Base-by-base conservation (phyloP, 2,797 vertebrate genomes). In the Pseudochirops corinnae region DNA sequence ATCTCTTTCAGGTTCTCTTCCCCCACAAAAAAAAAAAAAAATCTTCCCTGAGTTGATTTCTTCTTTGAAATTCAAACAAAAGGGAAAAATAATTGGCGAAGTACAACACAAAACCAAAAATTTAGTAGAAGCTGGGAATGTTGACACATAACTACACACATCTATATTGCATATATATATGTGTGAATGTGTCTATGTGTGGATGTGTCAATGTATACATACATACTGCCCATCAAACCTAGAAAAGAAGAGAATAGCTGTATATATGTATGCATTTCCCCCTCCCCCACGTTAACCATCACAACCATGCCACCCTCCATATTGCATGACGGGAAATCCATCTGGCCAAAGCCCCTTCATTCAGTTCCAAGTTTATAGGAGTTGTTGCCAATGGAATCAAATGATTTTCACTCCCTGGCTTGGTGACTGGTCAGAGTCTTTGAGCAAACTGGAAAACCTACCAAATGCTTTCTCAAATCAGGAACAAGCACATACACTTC, bases 191-290 rank as follows among this genome's bases (percentile, higher is more conserved):
- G 46, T 46, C 46, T 46, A 46, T 46, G 46, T 46, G 46, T 67
- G 14, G 18, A 21, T 67, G 33, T 16, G 13, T n/a, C 33, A 67
- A 39, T 74, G n/a, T 1, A 7, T n/a, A 39, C n/a, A 39, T 16
- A 1, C n/a, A 74, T 39, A 18, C 99, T 82, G 99, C 99, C 99
- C 99, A 99, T 99, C 99, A 99, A n/a, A 99, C 99, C 99, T 99
- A 98, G 94, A 98, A 98, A 92, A 55, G 94, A 97, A 98, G 13
- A 95, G 53, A 91, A 97, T 39, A 62, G 33, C n/a, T n/a, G 62
- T n/a, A 18, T n/a, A 18, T 39, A n/a, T 74, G 16, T 16, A 18
- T 74, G 18, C 21, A 39, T 74, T 74, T 39, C 33, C n/a, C 4
- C 67, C 5, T 39, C n/a, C n/a, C n/a, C 0, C 16, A 39, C 14